phyloP scores from a whole-genome alignment of 2,797 vertebrate genomes.

The Tamandua tetradactyla region DNA sequence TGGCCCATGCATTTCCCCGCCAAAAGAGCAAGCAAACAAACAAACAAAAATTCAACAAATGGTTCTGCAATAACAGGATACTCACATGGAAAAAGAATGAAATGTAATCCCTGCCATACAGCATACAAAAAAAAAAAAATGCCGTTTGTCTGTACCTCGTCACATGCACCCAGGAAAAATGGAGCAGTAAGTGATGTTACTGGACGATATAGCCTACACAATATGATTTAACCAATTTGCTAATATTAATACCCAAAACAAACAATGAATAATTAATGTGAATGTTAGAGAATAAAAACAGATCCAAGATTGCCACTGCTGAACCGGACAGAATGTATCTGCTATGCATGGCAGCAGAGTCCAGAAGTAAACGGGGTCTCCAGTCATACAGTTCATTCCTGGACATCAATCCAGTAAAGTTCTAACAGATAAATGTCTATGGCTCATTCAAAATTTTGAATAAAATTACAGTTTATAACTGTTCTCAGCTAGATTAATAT shows the following conservation, averaged over 20 bases:
- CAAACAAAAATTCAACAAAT: no score
- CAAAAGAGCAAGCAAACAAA: no score
- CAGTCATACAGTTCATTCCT: not conserved
- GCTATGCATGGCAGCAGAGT: not conserved
- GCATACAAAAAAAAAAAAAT: not conserved
- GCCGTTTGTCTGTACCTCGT: not conserved
- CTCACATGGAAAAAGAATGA: no score
- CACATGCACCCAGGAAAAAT: not conserved
- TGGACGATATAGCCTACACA: not conserved
- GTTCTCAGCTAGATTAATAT: not conserved
- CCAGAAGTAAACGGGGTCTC: not conserved
- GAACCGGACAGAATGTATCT: not conserved
- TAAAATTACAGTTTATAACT: not conserved
- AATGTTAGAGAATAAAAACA: not conserved
- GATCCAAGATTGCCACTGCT: not conserved
- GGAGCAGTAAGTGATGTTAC: not conserved
- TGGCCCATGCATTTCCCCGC: no score
- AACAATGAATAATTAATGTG: not conserved
- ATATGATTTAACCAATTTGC: not conserved
- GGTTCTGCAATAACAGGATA: no score
- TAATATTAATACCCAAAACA: not conserved
- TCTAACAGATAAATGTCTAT: not conserved
- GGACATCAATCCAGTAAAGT: not conserved
- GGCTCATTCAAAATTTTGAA: not conserved
- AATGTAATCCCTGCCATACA: no score